Conservation (phyloP, 2,888 invertebrate genomes). For the Phengaris alcon region DNA sequence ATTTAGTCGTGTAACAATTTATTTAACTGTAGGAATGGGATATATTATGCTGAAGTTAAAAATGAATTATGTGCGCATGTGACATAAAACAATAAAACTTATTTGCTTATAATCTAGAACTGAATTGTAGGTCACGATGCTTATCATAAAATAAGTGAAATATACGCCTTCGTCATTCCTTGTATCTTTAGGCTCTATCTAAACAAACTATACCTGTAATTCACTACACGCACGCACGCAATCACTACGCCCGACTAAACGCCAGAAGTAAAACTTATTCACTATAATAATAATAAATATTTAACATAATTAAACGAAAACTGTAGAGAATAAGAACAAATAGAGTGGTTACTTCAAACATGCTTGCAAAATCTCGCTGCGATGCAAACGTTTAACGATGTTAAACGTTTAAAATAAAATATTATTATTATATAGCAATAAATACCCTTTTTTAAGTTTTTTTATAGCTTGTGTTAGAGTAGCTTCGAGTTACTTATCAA, state of each 20-base stretch:
- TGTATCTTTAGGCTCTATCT: background rate
- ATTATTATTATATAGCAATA: too few relatives aligned
- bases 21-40: too few relatives aligned
- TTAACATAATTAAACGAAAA: background rate
- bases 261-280: slow-evolving; percentile 12
- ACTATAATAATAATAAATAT: slow-evolving; percentile 24
- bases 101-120: background rate
- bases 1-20: too few relatives aligned
- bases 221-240: background rate
- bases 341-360: background rate
- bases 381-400: too few relatives aligned
- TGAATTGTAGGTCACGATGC: background rate
- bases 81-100: background rate
- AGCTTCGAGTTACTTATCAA: too few relatives aligned
- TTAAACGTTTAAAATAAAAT: too few relatives aligned
- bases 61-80: too few relatives aligned
- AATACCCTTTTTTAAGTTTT: too few relatives aligned
- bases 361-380: background rate
- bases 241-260: background rate
- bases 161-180: background rate
- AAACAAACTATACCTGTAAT: background rate
- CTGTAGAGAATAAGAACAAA: background rate
- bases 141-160: slow-evolving; percentile 6
- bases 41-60: too few relatives aligned
- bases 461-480: too few relatives aligned